Base-by-base conservation (phyloP, 2,113 vertebrate genomes). In the Haemorhous mexicanus region DNA sequence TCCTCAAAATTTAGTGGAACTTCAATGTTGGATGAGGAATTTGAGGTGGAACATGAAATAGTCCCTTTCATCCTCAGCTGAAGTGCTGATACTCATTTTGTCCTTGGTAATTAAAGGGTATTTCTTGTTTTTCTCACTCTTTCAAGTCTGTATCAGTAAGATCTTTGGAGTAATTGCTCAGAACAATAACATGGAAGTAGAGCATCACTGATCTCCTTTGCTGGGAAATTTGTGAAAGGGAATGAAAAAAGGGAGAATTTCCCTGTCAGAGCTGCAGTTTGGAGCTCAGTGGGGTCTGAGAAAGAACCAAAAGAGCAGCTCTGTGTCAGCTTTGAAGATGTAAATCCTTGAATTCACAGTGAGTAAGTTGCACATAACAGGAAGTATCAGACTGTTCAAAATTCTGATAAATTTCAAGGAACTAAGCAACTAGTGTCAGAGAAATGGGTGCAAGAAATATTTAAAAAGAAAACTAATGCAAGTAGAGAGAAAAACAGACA, bases 401-500 rank as follows among this genome's bases (percentile, higher is more conserved):
- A 92, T 49, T 68, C 56, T 72, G 69, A 49, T 74, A 44, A 80
- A 64, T 80, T 86, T 74, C 44, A 83, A 52, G 79, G 63, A 94
- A 68, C 16, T 47, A 59, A 84, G 72, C 74, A 83, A 80, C 75
- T 58, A 62, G 70, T 79, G 53, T 76, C 64, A 84, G 33, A 84
- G 58, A 95, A 90, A 53, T 61, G 58, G 39, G 63, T 53, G 44
- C 73, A 84, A 92, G 87, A 88, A 94, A 56, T 87, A 79, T 69
- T 87, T 72, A 4, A 79, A 89, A 89, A 90, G 56, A 87, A 94
- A 88, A 83, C 61, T 76, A 92, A 88, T 68, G 67, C 23, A 82
- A 92, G 59, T 39, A 94, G 81, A 93, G 62, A 89, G 85, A 68
- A 87, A 89, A 92, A 76, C 58, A 78, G 84, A 47, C 50, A 69